Percentiles rank a stretch among this genome's conserved stretches.
Conservation (phyloP, 2,797 vertebrate species). For the Sebastes miniatus region DNA sequence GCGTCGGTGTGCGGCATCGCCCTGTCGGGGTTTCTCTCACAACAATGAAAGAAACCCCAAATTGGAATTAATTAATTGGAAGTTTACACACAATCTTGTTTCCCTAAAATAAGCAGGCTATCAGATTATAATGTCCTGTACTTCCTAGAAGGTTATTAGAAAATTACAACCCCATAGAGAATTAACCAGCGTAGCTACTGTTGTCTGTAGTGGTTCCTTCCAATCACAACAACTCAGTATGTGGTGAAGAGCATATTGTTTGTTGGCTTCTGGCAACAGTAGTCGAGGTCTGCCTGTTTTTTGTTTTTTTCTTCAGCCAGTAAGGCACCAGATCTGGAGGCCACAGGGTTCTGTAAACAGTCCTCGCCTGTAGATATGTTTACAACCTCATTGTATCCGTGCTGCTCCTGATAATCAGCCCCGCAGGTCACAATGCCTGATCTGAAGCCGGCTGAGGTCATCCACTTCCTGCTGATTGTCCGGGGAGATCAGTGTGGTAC, state of each 20-base stretch:
- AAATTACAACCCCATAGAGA: neutral
- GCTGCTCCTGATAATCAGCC: constrained; percentile 43
- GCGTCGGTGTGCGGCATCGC: no score
- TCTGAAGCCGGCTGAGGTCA: constrained; percentile 49
- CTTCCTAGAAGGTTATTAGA: neutral
- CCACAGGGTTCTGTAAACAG: constrained; percentile 49
- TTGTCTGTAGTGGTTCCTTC: neutral
- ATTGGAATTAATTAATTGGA: neutral
- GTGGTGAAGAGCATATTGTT: constrained; percentile 16
- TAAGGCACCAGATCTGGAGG: constrained; percentile 44
- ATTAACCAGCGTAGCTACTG: neutral
- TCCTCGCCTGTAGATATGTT: constrained; percentile 54
- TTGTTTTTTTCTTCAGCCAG: constrained; percentile 20
- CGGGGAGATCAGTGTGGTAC: constrained; percentile 38
- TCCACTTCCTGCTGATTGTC: constrained; percentile 71
- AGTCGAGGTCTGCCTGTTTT: neutral
- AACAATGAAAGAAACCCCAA: no score
- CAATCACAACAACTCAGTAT: constrained; percentile 6
- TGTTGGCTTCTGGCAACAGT: neutral
- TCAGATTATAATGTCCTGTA: neutral
- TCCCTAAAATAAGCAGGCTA: neutral
- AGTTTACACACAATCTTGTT: no score
- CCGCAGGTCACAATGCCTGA: constrained; percentile 46
- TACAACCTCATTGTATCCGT: constrained; percentile 52
- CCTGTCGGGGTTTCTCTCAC: no score